These are phyloP conservation scores for Macquaria australasica DNA, from an alignment of 2,113 vertebrate species.

Conservation along the genomic window DNA sequence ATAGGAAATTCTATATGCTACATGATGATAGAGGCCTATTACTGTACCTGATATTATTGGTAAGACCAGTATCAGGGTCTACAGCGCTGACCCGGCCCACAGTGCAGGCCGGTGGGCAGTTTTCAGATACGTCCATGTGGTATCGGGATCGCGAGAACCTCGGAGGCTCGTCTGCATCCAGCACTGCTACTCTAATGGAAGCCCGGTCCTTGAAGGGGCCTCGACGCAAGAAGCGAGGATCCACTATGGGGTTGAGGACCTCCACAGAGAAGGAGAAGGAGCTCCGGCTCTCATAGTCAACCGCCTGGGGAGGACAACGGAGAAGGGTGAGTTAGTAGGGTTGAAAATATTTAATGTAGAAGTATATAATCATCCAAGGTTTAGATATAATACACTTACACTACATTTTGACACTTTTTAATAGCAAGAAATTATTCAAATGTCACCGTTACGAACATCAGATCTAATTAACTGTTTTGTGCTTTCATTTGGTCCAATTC, in stretches of 20 bases:
- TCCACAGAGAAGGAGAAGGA: conserved; percentile 92
- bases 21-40: neutral
- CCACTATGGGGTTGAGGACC: conserved; percentile 91
- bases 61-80: conserved; percentile 90
- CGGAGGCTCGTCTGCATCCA: conserved; percentile 91
- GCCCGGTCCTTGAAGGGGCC: conserved; percentile 92
- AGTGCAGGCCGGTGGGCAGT: conserved; percentile 86
- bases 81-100: conserved; percentile 87
- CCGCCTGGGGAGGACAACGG: conserved; percentile 75
- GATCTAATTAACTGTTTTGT: conserved; percentile 24
- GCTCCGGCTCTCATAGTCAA: conserved; percentile 90
- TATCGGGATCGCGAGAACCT: conserved; percentile 87
- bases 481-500: conserved; percentile 58
- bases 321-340: neutral
- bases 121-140: conserved; percentile 89
- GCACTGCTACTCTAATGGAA: conserved; percentile 86
- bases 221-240: conserved; percentile 89
- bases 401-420: neutral
- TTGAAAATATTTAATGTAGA: neutral
- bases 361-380: neutral
- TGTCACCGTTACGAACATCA: conserved; percentile 35
- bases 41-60: conserved; percentile 88
- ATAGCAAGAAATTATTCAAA: conserved; percentile 53
- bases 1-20: neutral
- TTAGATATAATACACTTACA: neutral